phyloP scores from a whole-genome alignment of 2,888 invertebrate species.

The Tipula unca region DNA sequence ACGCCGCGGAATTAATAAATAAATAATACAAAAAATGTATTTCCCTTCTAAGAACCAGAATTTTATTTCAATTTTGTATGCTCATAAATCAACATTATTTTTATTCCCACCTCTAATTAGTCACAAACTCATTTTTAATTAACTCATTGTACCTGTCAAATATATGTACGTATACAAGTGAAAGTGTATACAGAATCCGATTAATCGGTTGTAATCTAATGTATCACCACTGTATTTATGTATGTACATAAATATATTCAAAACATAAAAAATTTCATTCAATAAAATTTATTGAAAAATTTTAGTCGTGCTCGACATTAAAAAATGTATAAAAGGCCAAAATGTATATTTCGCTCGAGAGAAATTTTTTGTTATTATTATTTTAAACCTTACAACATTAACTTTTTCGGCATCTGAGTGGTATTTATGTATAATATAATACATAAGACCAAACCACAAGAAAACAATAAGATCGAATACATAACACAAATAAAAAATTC shows the following conservation, averaged over 20 bases:
- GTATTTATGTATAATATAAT: neutral
- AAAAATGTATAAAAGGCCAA: neutral
- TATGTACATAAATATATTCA: neutral
- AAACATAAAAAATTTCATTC: neutral
- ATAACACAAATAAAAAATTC: neutral
- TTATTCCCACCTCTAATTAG: neutral
- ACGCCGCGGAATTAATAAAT: neutral
- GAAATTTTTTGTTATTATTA: neutral
- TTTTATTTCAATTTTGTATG: neutral
- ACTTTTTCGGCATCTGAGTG: neutral
- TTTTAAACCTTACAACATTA: neutral
- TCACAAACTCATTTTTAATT: neutral
- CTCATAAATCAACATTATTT: neutral
- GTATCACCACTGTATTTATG: neutral
- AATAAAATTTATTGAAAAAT: neutral
- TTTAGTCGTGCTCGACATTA: neutral
- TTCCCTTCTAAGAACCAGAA: neutral
- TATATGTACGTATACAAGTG: neutral
- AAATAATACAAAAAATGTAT: too few species aligned
- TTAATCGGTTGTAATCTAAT: neutral
- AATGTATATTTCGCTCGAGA: neutral
- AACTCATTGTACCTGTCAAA: neutral
- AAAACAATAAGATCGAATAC: neutral
- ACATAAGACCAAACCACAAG: neutral
- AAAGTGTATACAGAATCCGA: neutral